Conservation (phyloP, 2,888 invertebrate species). For the Steromphala cineraria region DNA sequence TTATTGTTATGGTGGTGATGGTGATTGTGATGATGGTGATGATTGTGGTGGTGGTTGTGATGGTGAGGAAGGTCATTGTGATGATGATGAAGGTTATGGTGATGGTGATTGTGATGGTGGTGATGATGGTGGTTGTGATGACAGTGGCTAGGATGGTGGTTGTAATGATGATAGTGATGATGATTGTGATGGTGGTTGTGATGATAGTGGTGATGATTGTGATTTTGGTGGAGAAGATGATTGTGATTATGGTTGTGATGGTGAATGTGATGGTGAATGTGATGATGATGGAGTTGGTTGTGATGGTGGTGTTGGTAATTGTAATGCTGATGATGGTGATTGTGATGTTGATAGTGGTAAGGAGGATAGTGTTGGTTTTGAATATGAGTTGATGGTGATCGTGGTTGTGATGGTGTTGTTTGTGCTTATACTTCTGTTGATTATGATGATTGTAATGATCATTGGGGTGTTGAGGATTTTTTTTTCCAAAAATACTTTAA, state of each 20-base stretch:
- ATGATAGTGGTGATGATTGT: background rate
- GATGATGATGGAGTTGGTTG: background rate
- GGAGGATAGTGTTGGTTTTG: background rate
- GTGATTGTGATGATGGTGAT: too few species aligned
- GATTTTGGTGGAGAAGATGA: background rate
- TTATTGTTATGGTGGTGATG: too few species aligned
- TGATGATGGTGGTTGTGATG: constrained; percentile 15
- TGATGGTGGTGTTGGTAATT: background rate
- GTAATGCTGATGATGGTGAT: background rate
- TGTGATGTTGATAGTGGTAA: background rate
- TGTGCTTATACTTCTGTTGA: too few species aligned
- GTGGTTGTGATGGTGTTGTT: background rate
- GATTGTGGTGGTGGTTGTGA: background rate
- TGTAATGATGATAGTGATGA: background rate
- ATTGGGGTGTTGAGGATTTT: too few species aligned
- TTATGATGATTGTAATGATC: too few species aligned
- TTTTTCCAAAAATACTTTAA: too few species aligned
- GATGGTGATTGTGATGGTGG: constrained; percentile 11
- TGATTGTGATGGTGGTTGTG: background rate
- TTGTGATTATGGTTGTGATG: background rate
- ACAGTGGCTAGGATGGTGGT: background rate
- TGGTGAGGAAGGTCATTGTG: background rate
- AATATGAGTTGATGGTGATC: constrained; percentile 1
- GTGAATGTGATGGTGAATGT: constrained; percentile 11
- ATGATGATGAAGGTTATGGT: background rate